phyloP scores from a whole-genome alignment of 2,888 invertebrate species.

The Synanthedon myopaeformis region DNA sequence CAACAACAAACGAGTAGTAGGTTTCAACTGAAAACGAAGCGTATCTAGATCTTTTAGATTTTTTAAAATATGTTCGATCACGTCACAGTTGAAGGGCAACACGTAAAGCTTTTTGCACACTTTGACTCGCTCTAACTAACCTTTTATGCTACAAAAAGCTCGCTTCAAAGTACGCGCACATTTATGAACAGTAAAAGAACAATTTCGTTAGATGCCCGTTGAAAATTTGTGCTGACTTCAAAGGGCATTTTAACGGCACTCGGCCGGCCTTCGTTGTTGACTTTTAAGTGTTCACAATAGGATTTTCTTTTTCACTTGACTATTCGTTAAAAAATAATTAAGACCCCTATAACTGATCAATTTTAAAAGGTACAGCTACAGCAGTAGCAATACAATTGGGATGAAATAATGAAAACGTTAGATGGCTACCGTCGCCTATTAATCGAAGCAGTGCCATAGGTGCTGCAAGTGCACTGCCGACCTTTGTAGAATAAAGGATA shows the following conservation, averaged over 20 bases:
- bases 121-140: slow-evolving; percentile 32
- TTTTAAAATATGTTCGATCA: slow-evolving; percentile 17
- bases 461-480: too few relatives aligned
- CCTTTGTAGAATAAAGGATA: too few relatives aligned
- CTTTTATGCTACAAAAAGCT: slow-evolving; percentile 31
- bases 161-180: slow-evolving; percentile 43
- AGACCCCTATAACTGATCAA: too few relatives aligned
- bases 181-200: slow-evolving; percentile 62
- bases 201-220: slow-evolving; percentile 62
- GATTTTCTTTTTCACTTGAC: neutral
- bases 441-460: too few relatives aligned
- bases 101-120: slow-evolving; percentile 40
- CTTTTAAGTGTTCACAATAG: slow-evolving; percentile 34
- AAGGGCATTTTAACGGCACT: slow-evolving; percentile 57
- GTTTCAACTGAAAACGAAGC: too few relatives aligned
- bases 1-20: too few relatives aligned
- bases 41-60: neutral
- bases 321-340: too few relatives aligned
- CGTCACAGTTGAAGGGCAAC: slow-evolving; percentile 28
- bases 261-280: slow-evolving; percentile 49
- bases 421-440: too few relatives aligned
- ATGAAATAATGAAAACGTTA: too few relatives aligned
- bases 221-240: slow-evolving; percentile 57
- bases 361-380: too few relatives aligned
- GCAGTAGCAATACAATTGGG: too few relatives aligned